A percentile compares a stretch with the other conserved stretches of the same genome.
Conservation (phyloP, 2,888 invertebrate species). For the Netelia inedita region DNA sequence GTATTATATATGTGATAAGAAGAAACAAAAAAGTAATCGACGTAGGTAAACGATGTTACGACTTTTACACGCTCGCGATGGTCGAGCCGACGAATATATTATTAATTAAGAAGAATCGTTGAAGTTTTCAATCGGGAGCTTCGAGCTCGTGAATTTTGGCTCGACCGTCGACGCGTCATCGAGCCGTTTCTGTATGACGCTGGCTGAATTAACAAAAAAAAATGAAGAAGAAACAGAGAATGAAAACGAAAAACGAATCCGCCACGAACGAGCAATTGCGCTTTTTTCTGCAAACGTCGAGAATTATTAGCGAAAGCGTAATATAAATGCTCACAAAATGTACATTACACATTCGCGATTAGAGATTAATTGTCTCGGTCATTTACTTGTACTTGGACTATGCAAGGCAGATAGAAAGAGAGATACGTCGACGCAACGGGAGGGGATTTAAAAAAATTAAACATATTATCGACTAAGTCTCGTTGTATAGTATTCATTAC, state of each 20-base stretch:
- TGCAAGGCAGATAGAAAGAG: conserved; percentile 40
- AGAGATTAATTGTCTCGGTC: conserved; percentile 31
- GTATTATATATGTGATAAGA: conserved; percentile 54
- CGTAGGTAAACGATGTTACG: conserved; percentile 39
- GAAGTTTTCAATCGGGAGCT: conserved; percentile 31
- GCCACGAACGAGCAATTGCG: conserved; percentile 9
- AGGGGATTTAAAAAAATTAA: conserved; percentile 17
- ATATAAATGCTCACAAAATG: conserved; percentile 54
- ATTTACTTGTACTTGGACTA: conserved; percentile 24
- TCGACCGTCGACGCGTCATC: conserved; percentile 37
- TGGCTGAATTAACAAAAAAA: conserved; percentile 25
- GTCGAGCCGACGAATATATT: conserved; percentile 43
- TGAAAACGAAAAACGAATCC: conserved; percentile 1
- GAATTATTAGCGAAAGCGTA: conserved; percentile 29
- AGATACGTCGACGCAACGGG: conserved; percentile 33
- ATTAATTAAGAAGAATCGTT: conserved; percentile 35
- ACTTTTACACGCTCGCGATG: conserved; percentile 47
- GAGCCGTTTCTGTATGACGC: conserved; percentile 17
- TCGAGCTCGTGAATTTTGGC: neutral
- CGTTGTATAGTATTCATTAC: conserved; percentile 72
- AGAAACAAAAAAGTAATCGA: conserved; percentile 20
- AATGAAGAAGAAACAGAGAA: conserved; percentile 12
- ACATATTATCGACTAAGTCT: conserved; percentile 70
- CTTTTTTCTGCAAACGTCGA: conserved; percentile 34
- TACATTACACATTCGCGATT: conserved; percentile 53